phyloP scores from a whole-genome alignment of 2,113 vertebrate genomes.

The Malurus elegans region DNA sequence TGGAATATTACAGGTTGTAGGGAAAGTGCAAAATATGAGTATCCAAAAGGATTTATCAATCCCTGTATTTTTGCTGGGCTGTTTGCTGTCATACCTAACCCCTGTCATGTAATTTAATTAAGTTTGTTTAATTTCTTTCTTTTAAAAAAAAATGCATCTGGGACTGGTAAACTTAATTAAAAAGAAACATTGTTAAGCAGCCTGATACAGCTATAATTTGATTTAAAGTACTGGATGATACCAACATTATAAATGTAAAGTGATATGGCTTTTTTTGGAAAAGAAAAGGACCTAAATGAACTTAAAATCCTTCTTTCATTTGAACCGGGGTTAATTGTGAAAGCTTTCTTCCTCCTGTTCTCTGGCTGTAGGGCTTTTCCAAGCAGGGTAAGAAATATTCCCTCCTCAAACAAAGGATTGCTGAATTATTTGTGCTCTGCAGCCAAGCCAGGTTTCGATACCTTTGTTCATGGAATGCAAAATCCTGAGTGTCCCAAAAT shows the following conservation, averaged over 20 bases:
- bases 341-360: background rate
- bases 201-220: conserved; percentile 57
- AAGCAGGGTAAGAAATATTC: background rate
- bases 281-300: background rate
- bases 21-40: background rate
- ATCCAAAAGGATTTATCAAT: background rate
- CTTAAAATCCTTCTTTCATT: conserved; percentile 11
- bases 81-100: conserved; percentile 36
- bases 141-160: conserved; percentile 31
- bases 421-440: background rate
- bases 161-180: conserved; percentile 68
- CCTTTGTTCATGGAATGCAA: background rate
- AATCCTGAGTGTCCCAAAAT: background rate
- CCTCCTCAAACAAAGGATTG: background rate
- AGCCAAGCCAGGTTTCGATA: background rate
- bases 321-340: background rate
- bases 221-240: conserved; percentile 64
- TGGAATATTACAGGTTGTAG: background rate
- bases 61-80: background rate
- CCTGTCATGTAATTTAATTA: conserved; percentile 46
- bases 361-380: background rate
- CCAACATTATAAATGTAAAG: conserved; percentile 39
- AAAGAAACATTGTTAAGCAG: conserved; percentile 65
- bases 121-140: conserved; percentile 50
- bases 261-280: background rate